Evolutionary conservation across 1,140 invertebrate genomes (phyloP).

Genomic region (Pemphigus obesinymphae): DNA sequence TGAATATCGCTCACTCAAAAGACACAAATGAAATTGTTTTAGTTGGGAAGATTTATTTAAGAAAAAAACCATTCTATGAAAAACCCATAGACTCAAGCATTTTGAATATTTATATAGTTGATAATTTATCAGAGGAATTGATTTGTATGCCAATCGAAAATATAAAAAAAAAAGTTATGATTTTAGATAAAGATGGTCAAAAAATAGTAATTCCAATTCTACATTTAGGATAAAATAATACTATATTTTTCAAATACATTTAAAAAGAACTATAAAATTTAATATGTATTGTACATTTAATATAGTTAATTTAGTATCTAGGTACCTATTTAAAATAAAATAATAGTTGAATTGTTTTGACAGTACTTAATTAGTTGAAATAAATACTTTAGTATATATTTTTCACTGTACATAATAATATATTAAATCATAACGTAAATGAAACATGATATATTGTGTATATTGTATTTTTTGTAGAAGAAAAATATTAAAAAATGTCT

Average conservation of each 20-base stretch:
- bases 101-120: not conserved
- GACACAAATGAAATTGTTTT: not conserved
- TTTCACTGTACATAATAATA: no score
- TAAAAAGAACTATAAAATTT: no score
- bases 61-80: not conserved
- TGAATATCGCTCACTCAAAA: not conserved
- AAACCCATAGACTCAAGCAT: not conserved
- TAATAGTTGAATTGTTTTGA: not conserved
- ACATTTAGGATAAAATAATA: not conserved
- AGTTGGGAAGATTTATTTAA: not conserved
- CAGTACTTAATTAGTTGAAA: not conserved
- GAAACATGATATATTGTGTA: no score
- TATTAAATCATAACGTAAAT: no score
- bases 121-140: not conserved
- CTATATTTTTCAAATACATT: no score
- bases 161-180: not conserved
- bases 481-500: not conserved
- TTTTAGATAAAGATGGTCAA: not conserved
- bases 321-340: not conserved
- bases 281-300: no score
- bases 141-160: not conserved
- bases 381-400: no score
- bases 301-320: no score
- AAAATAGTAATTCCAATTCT: not conserved
- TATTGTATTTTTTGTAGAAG: not conserved